A percentile compares a stretch with the other conserved stretches of the same genome.
Conservation (phyloP, 1,140 invertebrate species). For the Ips nitidus region DNA sequence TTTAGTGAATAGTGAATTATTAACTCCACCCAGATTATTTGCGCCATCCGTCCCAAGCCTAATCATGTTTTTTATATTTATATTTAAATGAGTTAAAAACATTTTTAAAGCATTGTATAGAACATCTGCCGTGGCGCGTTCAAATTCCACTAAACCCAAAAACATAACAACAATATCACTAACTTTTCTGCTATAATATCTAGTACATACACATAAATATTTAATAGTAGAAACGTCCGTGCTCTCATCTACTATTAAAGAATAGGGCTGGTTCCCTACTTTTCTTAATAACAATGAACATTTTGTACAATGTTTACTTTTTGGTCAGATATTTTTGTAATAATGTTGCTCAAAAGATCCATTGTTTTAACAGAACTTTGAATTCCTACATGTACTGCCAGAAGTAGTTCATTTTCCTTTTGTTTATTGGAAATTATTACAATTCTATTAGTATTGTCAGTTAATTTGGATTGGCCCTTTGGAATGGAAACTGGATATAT, state of each 20-base stretch:
- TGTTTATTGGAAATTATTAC: not conserved
- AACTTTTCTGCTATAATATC: no score
- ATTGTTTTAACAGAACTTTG: no score
- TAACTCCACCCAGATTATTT: not conserved
- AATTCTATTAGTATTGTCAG: not conserved
- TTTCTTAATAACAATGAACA: not conserved
- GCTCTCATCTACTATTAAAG: no score
- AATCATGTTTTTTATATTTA: not conserved
- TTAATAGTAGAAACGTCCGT: no score
- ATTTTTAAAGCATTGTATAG: no score
- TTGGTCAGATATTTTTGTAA: slow-evolving; percentile 4
- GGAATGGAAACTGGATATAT: not conserved
- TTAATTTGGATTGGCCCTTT: slow-evolving; percentile 1
- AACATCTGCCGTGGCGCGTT: no score
- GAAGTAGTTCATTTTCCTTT: not conserved
- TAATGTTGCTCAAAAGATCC: no score
- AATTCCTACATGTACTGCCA: no score
- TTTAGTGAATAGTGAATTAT: not conserved
- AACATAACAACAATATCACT: not conserved
- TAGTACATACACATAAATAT: no score
- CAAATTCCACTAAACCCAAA: not conserved
- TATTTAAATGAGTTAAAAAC: not conserved
- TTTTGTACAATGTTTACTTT: not conserved
- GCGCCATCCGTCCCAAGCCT: not conserved
- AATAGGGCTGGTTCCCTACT: no score